Base-by-base conservation (phyloP, 2,888 invertebrate species). In the Drosophila nr. medialis region DNA sequence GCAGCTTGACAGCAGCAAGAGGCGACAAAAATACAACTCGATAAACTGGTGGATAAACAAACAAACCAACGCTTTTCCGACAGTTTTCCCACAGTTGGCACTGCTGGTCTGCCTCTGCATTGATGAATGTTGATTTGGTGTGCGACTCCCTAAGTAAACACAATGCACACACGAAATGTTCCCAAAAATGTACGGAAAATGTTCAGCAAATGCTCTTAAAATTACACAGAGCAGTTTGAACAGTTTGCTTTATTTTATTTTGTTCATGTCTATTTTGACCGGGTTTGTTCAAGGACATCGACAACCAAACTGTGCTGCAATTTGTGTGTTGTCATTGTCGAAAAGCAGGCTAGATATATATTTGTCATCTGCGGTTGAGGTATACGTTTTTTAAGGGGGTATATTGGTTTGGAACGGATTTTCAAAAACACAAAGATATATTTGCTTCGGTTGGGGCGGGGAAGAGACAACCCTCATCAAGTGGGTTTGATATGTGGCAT, bases 41-140 rank as follows among this genome's bases (percentile, higher is more conserved):
- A 72, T 74, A 65, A 69, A 71, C 64, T 67, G 15, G 42, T 55
- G 64, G 45, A 67, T 61, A 61, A 72, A 50, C 61, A 75, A 64
- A 61, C 68, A 62, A 65, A 70, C 64, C 64, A 65, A 45, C 38
- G 49, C 24, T 55, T 42, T 73, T 67, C 67, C 50, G 50, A 68
- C 68, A 56, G 55, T 64, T 24, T 4, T 64, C 42, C 24, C 56
- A 67, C 63, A 36, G 53, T 50, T 71, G 53, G 54, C 36, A 60
- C 64, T 64, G 45, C 45, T 24, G 42, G 67, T 51, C 27, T 59
- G 65, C 21, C 62, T 51, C 45, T 56, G 72, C 40, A 86, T 72
- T 86, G 84, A 83, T 83, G 72, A 79, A 83, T 86, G 80, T 67
- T 69, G 72, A 75, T 77, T 80, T 76, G 30, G 66, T 60, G 76